Evolutionary conservation across 2,113 vertebrate species (phyloP).

Genomic region (Equus przewalskii): DNA sequence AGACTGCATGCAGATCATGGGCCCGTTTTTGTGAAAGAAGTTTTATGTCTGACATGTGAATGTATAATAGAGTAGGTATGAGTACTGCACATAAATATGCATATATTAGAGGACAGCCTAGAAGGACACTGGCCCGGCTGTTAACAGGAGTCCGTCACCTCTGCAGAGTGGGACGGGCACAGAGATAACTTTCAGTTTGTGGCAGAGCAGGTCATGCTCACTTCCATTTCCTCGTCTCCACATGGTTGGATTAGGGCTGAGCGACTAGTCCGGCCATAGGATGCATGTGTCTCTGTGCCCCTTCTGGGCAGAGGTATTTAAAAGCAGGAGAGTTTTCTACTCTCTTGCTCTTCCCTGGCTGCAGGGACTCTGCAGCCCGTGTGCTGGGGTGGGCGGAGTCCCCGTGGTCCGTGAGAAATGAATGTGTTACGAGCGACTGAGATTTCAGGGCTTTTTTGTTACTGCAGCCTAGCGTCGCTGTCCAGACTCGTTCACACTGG

Average conservation of each 20-base stretch:
- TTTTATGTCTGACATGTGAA: accelerated
- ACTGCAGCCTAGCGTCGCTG: neutral
- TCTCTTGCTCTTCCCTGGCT: neutral
- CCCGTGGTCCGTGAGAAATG: neutral
- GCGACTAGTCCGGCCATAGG: neutral
- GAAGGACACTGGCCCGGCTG: neutral
- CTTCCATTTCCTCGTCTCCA: accelerated
- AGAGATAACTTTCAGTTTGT: neutral
- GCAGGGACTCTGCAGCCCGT: neutral
- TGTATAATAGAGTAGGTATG: neutral
- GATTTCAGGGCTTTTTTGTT: neutral
- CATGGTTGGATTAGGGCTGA: accelerated
- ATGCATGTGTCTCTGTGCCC: neutral
- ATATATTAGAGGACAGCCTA: neutral
- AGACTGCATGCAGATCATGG: neutral
- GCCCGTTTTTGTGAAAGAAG: neutral
- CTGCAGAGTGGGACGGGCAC: no score
- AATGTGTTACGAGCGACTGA: accelerated
- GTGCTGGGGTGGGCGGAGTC: no score
- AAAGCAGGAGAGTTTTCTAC: neutral
- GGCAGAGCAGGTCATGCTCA: neutral
- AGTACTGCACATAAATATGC: neutral
- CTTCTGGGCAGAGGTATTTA: neutral
- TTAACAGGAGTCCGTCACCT: neutral
- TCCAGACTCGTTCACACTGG: neutral